Percentiles rank a stretch among this genome's conserved stretches.
phyloP scores from a whole-genome alignment of 2,888 invertebrate species.

The Nomada fabriciana region DNA sequence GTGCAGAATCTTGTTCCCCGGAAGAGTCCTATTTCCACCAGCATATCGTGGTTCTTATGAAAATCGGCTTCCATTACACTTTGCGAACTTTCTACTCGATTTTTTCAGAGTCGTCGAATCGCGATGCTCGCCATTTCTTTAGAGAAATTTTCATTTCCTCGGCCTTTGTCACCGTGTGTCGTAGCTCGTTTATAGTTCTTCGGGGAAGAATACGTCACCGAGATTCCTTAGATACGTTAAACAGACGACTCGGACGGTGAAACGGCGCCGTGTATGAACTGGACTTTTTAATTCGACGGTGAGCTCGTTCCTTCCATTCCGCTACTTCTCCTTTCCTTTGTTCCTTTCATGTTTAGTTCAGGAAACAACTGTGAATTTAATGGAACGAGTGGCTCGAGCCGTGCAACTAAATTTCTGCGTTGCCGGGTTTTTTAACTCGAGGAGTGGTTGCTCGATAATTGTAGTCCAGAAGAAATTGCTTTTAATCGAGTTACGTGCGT shows the following conservation, averaged over 20 bases:
- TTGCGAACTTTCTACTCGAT: not conserved
- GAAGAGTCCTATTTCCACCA: not conserved
- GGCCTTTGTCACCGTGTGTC: not conserved
- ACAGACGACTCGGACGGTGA: too few relatives aligned
- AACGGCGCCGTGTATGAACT: not conserved
- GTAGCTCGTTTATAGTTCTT: not conserved
- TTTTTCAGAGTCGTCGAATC: not conserved
- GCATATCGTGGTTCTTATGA: slow-evolving; percentile 13
- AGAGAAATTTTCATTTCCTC: not conserved
- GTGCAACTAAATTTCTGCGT: not conserved
- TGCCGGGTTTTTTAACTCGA: not conserved
- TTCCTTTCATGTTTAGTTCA: not conserved
- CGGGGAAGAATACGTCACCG: too few relatives aligned
- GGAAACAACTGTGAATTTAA: slow-evolving; percentile 20
- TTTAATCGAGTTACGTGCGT: slow-evolving; percentile 7
- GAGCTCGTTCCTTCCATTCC: not conserved
- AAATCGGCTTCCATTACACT: slow-evolving; percentile 19
- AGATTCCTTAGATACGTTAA: not conserved
- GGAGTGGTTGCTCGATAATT: slow-evolving; percentile 23
- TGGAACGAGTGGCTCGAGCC: not conserved
- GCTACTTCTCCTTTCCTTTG: not conserved
- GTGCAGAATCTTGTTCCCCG: slow-evolving; percentile 3
- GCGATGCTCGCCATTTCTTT: not conserved
- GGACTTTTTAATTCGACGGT: not conserved
- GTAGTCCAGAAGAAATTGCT: not conserved